Evolutionary conservation across 2,797 vertebrate species (phyloP), one percentile per base, ranked within the genome.

Genomic region (Euphonia xanthogaster): DNA sequence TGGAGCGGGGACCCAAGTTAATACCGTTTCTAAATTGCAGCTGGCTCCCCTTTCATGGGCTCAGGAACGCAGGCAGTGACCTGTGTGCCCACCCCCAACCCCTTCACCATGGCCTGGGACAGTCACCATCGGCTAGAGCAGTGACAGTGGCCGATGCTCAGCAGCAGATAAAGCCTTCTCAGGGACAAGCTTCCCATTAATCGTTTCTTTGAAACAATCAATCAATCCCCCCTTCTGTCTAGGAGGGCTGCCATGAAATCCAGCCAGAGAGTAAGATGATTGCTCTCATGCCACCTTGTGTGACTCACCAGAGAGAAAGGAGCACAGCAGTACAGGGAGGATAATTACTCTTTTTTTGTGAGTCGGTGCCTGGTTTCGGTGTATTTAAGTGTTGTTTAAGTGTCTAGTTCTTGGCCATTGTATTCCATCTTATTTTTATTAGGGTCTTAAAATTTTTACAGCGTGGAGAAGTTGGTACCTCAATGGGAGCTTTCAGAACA

Each of bases 351-450:
- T 84, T 95, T 51, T 88, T 95, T 51, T 81, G 79, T 92, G 92
- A 90, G 31, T 70, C 10, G 22, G 76, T 90, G 93, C 80, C 73
- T 88, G 77, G 40, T 84, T 94, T 95, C 88, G 39, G 80, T 70
- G 79, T 75, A 75, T 75, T 94, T 95, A 88, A 95, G 45, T 77
- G 51, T 65, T 71, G 65, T 76, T 71, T 83, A 77, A 65, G 66
- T 81, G 86, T 90, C 91, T 95, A 63, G 70, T 66, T 88, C 80
- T 81, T 70, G 48, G 58, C 40, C 55, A 13, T 75, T 86, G 70
- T 93, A 88, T 88, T 94, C 54, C 81, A 72, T 91, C 90, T 91
- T 90, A 58, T 77, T 88, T 95, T 94, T 91, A 97, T 95, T 86
- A 88, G 44, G 62, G 37, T 66, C 66, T 88, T 94, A 88, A 93